Conservation (phyloP, 2,888 invertebrate genomes). For the Papilio demoleus region DNA sequence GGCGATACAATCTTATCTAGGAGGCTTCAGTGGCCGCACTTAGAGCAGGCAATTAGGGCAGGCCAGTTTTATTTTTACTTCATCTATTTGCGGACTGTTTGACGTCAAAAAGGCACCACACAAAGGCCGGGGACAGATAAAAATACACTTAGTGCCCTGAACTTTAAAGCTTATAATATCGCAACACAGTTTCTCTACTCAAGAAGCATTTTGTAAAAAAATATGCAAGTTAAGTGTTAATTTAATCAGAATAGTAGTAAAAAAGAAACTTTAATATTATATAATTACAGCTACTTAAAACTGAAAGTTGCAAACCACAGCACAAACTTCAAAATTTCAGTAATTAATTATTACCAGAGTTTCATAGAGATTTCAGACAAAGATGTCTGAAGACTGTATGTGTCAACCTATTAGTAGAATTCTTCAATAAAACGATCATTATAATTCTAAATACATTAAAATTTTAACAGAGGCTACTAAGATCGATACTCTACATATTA, state of each 20-base stretch:
- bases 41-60: slow-evolving; percentile 48
- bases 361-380: neutral
- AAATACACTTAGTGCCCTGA: slow-evolving; percentile 45
- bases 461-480: neutral
- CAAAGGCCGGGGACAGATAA: slow-evolving; percentile 40
- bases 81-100: slow-evolving; percentile 48
- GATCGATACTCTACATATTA: neutral
- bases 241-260: neutral
- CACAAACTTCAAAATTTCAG: neutral
- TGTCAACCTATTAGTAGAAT: neutral
- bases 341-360: neutral
- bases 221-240: neutral
- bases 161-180: slow-evolving; percentile 38
- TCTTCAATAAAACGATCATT: too few species aligned
- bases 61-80: slow-evolving; percentile 47
- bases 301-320: neutral
- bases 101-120: slow-evolving; percentile 49
- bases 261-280: neutral
- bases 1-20: slow-evolving; percentile 39
- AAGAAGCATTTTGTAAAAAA: slow-evolving; percentile 15
- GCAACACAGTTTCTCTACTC: neutral
- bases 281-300: neutral
- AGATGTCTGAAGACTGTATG: neutral
- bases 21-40: slow-evolving; percentile 32
- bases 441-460: too few species aligned